Evolutionary conservation across 1,140 invertebrate genomes (phyloP).

Genomic region (Drosophila kanapiae): DNA sequence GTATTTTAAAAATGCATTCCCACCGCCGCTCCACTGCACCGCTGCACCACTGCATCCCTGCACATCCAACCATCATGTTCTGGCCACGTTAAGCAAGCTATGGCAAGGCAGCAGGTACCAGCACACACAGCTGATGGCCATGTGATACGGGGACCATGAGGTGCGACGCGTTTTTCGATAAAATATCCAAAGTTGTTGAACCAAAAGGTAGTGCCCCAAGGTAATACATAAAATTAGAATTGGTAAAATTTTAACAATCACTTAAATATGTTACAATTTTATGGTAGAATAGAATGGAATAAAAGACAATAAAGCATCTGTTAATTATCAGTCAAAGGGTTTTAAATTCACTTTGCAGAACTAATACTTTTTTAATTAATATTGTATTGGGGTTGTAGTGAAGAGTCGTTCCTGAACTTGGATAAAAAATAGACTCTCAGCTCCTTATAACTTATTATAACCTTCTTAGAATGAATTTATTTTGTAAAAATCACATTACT

Average conservation of each 20-base stretch:
- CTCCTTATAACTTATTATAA: too few relatives aligned
- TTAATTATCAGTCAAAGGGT: too few relatives aligned
- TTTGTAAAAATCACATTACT: too few relatives aligned
- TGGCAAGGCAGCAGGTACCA: background rate
- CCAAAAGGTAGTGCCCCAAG: background rate
- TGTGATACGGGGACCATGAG: conserved; percentile 18
- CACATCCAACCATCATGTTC: conserved; percentile 27
- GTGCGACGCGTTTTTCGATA: background rate
- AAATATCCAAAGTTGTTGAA: conserved; percentile 8
- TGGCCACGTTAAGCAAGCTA: conserved; percentile 27
- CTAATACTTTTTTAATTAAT: too few relatives aligned
- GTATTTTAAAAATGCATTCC: conserved; percentile 82
- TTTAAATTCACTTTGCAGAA: too few relatives aligned
- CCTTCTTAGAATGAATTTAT: too few relatives aligned
- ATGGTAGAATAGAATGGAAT: too few relatives aligned
- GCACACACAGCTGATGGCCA: conserved; percentile 6
- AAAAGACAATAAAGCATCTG: too few relatives aligned
- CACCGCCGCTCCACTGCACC: background rate
- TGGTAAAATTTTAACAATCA: background rate
- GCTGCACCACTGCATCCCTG: conserved; percentile 5
- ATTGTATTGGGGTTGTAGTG: too few relatives aligned
- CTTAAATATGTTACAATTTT: too few relatives aligned
- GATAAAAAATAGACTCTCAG: too few relatives aligned
- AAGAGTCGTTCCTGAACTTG: too few relatives aligned
- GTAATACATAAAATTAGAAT: background rate